Percentiles rank a stretch among this genome's conserved stretches.
phyloP scores from a whole-genome alignment of 2,888 invertebrate species.

The Lottia gigantea region DNA sequence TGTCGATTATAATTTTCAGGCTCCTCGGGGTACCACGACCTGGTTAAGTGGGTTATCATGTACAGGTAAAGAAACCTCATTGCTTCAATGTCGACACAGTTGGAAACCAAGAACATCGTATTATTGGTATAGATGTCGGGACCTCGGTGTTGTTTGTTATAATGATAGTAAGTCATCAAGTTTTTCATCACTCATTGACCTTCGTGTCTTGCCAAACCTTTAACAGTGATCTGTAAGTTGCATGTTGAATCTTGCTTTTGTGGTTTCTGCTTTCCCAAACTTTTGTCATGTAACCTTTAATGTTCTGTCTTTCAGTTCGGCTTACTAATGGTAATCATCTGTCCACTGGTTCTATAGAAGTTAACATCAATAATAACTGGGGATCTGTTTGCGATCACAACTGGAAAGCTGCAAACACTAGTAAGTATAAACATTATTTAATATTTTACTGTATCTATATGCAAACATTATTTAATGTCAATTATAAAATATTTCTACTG shows the following conservation, averaged over 20 bases:
- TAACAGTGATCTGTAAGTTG: background rate
- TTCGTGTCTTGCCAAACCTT: background rate
- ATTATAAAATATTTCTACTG: no score
- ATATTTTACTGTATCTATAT: background rate
- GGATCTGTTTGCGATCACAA: slow-evolving; percentile 81
- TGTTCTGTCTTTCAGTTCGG: slow-evolving; percentile 37
- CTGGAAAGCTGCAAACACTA: slow-evolving; percentile 76
- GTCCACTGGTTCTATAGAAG: slow-evolving; percentile 45
- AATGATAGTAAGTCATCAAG: slow-evolving; percentile 36
- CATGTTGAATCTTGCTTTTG: background rate
- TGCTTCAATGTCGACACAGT: slow-evolving; percentile 73
- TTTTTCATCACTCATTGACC: no score
- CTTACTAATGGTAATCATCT: slow-evolving; percentile 40
- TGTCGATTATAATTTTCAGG: no score
- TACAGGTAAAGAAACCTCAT: slow-evolving; percentile 76
- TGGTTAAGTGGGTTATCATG: slow-evolving; percentile 80
- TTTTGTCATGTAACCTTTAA: no score
- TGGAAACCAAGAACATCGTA: slow-evolving; percentile 41
- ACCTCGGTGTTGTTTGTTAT: slow-evolving; percentile 48
- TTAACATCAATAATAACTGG: slow-evolving; percentile 72
- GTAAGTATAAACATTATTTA: slow-evolving; percentile 30
- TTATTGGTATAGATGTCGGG: slow-evolving; percentile 30
- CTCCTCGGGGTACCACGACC: slow-evolving; percentile 10
- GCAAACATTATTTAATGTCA: no score
- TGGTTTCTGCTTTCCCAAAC: no score